Evolutionary conservation across 1,140 invertebrate genomes (phyloP).

Genomic region (Colletes gigas): DNA sequence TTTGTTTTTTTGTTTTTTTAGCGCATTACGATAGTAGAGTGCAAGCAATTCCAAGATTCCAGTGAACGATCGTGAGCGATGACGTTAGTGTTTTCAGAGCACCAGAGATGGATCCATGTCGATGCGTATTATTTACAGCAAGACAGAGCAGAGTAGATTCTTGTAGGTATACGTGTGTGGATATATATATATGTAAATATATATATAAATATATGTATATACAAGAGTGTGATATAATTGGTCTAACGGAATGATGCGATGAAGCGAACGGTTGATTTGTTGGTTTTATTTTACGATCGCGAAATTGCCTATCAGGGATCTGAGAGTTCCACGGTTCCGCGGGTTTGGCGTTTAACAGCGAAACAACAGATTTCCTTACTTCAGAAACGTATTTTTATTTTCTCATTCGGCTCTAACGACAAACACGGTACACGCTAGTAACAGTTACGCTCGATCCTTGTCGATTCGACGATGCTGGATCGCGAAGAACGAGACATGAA

Average conservation of each 20-base stretch:
- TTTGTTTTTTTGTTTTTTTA: conserved; percentile 41
- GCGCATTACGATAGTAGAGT: conserved; percentile 73
- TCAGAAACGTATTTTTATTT: conserved; percentile 60
- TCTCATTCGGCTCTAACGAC: conserved; percentile 27
- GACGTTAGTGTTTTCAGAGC: conserved; percentile 79
- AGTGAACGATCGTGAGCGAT: conserved; percentile 79
- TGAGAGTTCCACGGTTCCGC: background rate
- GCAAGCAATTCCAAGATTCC: conserved; percentile 80
- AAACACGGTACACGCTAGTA: conserved; percentile 25
- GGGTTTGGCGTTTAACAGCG: conserved; percentile 34
- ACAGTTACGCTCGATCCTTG: background rate
- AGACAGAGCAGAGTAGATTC: conserved; percentile 80
- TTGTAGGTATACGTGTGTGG: conserved; percentile 77
- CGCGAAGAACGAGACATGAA: background rate
- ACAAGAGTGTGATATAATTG: conserved; percentile 78
- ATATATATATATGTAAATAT: conserved; percentile 19
- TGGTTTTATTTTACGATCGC: conserved; percentile 76
- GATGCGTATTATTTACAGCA: conserved; percentile 81
- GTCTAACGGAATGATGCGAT: conserved; percentile 84
- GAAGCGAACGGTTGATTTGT: conserved; percentile 80
- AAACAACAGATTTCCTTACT: conserved; percentile 25
- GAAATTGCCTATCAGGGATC: conserved; percentile 16
- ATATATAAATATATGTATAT: conserved; percentile 66
- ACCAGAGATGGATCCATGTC: conserved; percentile 77
- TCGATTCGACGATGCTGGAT: background rate